Percentiles rank a stretch among this genome's conserved stretches.
Evolutionary conservation across 1,140 invertebrate species (phyloP).

Genomic region (Campoletis sonorensis): DNA sequence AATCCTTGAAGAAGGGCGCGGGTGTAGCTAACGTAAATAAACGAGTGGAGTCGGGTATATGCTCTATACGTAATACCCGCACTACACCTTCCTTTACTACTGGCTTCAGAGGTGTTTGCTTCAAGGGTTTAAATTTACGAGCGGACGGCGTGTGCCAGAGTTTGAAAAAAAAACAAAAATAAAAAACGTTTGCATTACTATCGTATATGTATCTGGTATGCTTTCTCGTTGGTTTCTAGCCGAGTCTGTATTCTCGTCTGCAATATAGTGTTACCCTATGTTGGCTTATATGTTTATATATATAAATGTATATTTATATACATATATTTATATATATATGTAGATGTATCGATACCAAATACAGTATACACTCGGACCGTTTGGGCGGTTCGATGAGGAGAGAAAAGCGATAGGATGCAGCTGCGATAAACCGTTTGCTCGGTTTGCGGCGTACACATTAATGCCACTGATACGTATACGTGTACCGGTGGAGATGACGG

Average conservation of each 20-base stretch:
- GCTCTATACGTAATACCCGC: background rate
- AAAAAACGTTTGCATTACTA: slow-evolving; percentile 55
- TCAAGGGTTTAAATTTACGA: slow-evolving; percentile 59
- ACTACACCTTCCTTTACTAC: background rate
- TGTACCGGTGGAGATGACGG: too few relatives aligned
- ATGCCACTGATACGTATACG: slow-evolving; percentile 31
- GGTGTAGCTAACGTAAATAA: slow-evolving; percentile 60
- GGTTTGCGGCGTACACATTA: slow-evolving; percentile 44
- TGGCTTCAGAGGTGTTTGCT: slow-evolving; percentile 47
- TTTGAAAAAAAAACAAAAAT: slow-evolving; percentile 53
- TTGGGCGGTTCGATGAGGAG: slow-evolving; percentile 31
- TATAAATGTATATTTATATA: background rate
- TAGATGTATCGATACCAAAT: background rate
- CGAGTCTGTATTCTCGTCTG: background rate
- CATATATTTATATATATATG: background rate
- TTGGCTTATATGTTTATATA: background rate
- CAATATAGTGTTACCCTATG: slow-evolving; percentile 21
- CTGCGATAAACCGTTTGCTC: slow-evolving; percentile 58
- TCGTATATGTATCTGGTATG: slow-evolving; percentile 17
- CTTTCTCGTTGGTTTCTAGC: slow-evolving; percentile 8
- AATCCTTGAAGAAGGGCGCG: background rate
- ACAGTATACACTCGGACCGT: slow-evolving; percentile 1
- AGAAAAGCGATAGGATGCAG: slow-evolving; percentile 49
- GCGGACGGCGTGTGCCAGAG: slow-evolving; percentile 23
- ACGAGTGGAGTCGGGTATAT: slow-evolving; percentile 49